Base-by-base conservation (phyloP, 2,888 invertebrate species). In the Caenorhabditis panamensis region DNA sequence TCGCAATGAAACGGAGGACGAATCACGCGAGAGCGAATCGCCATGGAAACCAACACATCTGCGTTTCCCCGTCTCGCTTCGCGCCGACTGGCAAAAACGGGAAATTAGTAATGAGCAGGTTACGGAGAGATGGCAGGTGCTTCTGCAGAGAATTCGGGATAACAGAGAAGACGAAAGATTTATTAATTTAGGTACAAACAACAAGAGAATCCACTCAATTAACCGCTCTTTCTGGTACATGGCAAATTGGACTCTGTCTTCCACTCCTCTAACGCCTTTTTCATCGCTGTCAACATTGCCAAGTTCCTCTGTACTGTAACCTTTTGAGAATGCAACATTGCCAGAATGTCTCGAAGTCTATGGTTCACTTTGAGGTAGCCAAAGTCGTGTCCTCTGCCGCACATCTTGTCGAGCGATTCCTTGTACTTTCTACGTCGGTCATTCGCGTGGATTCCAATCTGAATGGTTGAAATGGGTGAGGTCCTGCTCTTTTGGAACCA, bases 71-170 rank as follows among this genome's bases (percentile, higher is more conserved):
- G 24, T 28, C 24, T 24, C 41, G 8, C 28, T 31, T 31, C 9
- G 31, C 31, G 5, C 31, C 31, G 31, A 5, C 18, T 28, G 18
- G 28, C 31, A 22, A 31, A 53, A 54, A 37, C 16, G 49, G 49
- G n/a, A 51, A 59, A 51, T 68, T 68, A n/a, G 68, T 37, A 68
- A 59, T 58, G 67, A 67, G 67, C 66, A 41, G 44, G 67, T 47
- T 18, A 47, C 31, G 28, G 36, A 41, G 44, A 22, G 22, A 16
- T 56, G 26, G 16, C 28, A 54, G 26, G 26, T 54, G 54, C 26
- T 54, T 54, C 26, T 2, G 2, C 9, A 51, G 3, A 31, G 5
- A 31, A 31, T 31, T 31, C 9, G 4, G 31, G 9, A 31, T 31
- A 31, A 31, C 9, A 31, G 16, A 16, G 41, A 37, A 24, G 6